These are phyloP conservation scores for Pedetes capensis DNA, from an alignment of 2,113 vertebrate genomes.

Conservation along the genomic window DNA sequence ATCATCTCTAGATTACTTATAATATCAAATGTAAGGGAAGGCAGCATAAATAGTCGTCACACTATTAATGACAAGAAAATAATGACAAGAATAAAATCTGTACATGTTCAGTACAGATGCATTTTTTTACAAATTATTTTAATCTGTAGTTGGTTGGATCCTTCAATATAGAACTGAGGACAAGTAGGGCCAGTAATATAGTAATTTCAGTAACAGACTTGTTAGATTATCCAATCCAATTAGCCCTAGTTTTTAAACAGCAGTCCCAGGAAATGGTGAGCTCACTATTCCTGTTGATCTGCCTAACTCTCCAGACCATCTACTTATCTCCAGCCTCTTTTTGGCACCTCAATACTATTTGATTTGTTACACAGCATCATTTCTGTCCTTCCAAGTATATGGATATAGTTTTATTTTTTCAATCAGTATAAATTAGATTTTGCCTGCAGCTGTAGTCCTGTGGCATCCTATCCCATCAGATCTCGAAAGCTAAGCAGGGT, in stretches of 20 bases:
- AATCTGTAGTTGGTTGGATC: background rate
- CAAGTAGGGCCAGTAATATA: background rate
- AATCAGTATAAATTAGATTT: background rate
- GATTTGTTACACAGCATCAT: background rate
- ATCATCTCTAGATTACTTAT: background rate
- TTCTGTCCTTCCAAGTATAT: background rate
- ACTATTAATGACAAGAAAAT: background rate
- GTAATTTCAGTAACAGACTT: background rate
- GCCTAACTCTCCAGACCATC: too few species aligned
- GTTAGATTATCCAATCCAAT: background rate
- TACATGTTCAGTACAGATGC: background rate
- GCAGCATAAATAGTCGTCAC: background rate
- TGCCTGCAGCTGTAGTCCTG: too few species aligned
- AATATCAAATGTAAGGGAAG: background rate
- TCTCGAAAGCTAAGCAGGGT: too few species aligned
- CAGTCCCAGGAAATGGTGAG: background rate
- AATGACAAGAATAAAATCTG: background rate
- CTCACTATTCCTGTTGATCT: background rate
- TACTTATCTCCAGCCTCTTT: background rate
- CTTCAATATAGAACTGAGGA: background rate
- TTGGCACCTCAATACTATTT: background rate
- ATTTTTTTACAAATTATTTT: background rate
- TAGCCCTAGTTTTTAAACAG: background rate
- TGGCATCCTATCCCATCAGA: too few species aligned
- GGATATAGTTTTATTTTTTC: background rate